Evolutionary conservation across 2,888 invertebrate genomes (phyloP), one percentile per base, ranked within the genome.

Genomic region (Cylloceria caligata): DNA sequence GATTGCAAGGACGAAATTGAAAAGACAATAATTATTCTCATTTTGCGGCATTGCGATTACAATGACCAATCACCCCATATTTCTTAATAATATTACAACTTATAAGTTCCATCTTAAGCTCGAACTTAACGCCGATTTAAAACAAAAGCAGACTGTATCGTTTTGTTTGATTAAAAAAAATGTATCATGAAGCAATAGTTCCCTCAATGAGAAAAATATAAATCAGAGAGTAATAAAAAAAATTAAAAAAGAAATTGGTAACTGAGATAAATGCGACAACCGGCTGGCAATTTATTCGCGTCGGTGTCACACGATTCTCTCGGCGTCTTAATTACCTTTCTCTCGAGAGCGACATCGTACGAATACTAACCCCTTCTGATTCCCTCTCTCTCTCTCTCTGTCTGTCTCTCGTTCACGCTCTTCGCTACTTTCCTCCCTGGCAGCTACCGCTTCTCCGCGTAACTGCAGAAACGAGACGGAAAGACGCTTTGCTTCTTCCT

Each of bases 261-360:
- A 19, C n/a, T 42, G 42, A 45, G 57, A 57, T 65, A 60, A 60
- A 71, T 49, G 47, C 57, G 45, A 47, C 39, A 55, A 64, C 24
- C 64, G 49, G 24, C 39, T 60, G 24, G 71, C 75, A 71, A 80
- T 80, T 34, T 71, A 65, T 62, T 80, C 24, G 30, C 71, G 39
- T 76, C 45, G 39, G 55, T 57, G 75, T 60, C 65, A 24, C 52
- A 30, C 49, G 24, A 52, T 57, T 55, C 47, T 47, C 69, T 69
- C 47, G 71, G 76, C 30, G 71, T 60, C 75, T 75, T 80, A 76
- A 76, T 80, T 80, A 80, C 75, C 75, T 55, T 55, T 57, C 21
- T 47, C 36, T 16, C 19, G n/a, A 34, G 19, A 42, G 57, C 57
- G 72, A 67, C 49, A 67, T 47, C 49, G 36, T n/a, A n/a, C 55